These are phyloP conservation scores for Conger conger DNA, from an alignment of 2,113 vertebrate species.

Conservation along the genomic window DNA sequence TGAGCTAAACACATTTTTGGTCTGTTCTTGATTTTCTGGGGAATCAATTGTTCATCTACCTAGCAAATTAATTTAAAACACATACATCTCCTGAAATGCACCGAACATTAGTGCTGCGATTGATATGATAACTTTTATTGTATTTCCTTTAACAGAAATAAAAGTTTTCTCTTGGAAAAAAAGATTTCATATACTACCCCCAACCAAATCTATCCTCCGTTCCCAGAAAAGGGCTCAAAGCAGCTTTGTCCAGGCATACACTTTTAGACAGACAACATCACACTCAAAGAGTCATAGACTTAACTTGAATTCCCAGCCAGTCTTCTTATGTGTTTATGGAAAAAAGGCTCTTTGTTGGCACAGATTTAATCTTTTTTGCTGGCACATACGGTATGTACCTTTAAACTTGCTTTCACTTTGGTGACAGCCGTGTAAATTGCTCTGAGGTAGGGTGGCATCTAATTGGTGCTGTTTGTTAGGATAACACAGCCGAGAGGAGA, in stretches of 20 bases:
- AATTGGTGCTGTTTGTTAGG: conserved; percentile 15
- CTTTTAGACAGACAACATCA: background rate
- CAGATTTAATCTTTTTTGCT: conserved; percentile 12
- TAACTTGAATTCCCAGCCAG: background rate
- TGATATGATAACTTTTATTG: background rate
- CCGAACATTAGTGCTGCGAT: background rate
- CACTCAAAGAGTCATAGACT: background rate
- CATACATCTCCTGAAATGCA: background rate
- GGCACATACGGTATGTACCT: conserved; percentile 11
- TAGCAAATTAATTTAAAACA: background rate
- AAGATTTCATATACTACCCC: background rate
- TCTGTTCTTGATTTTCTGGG: no score
- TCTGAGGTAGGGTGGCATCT: conserved; percentile 18
- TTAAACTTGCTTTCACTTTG: conserved; percentile 18
- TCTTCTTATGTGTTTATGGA: background rate
- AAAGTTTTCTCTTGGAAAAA: background rate
- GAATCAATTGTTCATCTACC: no score
- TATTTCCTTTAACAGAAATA: background rate
- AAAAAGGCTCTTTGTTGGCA: conserved; percentile 18
- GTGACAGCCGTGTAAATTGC: conserved; percentile 23
- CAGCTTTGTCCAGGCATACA: background rate
- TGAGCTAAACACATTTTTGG: no score
- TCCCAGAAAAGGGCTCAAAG: background rate
- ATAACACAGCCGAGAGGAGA: conserved; percentile 5
- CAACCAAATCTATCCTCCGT: background rate